Conservation (phyloP, 2,888 invertebrate species). For the Drosophila neonasuta region DNA sequence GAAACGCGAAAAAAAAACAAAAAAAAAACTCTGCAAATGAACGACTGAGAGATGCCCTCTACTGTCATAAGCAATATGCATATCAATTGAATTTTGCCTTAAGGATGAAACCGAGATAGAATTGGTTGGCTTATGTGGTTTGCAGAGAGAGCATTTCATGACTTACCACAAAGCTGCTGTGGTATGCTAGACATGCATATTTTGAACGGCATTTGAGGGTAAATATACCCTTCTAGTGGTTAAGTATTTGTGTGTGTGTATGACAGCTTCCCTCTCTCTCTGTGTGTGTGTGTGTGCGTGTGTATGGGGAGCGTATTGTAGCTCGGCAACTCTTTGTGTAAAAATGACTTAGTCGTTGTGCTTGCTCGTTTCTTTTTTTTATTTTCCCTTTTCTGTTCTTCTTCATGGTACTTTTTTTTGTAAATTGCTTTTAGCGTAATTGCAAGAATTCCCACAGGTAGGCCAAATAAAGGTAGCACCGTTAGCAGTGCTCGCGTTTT, state of each 20-base stretch:
- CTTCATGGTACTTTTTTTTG: constrained; percentile 35
- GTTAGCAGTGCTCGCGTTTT: constrained; percentile 33
- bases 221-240: constrained; percentile 41
- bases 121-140: constrained; percentile 6
- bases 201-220: constrained; percentile 17
- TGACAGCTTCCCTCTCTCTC: constrained; percentile 5
- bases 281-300: constrained; percentile 7
- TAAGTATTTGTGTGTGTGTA: constrained; percentile 19
- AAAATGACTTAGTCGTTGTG: constrained; percentile 37
- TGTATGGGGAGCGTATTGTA: constrained; percentile 16
- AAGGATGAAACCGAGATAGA: background rate
- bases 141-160: constrained; percentile 1
- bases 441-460: constrained; percentile 74
- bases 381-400: constrained; percentile 1
- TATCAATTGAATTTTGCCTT: background rate
- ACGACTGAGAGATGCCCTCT: constrained; percentile 34
- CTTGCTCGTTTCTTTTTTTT: constrained; percentile 15
- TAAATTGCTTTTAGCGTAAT: constrained; percentile 79
- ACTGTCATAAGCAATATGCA: background rate
- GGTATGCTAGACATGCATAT: constrained; percentile 21
- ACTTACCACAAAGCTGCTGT: constrained; percentile 24
- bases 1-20: constrained; percentile 22
- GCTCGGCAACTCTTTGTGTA: constrained; percentile 49
- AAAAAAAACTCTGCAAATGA: background rate
- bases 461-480: constrained; percentile 46